A percentile compares a stretch with the other conserved stretches of the same genome.
Conservation (phyloP, 1,140 invertebrate genomes). For the Drosophila punjabiensis region DNA sequence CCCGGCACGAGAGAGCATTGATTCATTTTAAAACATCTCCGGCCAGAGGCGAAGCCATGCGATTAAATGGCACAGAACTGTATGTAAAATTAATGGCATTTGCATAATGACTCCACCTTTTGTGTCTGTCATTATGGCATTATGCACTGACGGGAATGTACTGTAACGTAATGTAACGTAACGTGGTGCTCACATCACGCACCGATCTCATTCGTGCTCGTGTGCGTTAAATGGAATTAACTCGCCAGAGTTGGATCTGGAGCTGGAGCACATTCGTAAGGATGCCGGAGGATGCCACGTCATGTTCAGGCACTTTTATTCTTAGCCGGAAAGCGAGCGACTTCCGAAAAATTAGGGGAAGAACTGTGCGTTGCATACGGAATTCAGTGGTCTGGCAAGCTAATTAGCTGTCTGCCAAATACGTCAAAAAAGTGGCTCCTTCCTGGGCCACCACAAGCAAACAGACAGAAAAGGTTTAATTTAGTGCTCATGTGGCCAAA, state of each 20-base stretch:
- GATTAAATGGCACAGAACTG: slow-evolving; percentile 20
- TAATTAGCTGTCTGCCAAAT: slow-evolving; percentile 41
- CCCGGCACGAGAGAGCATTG: slow-evolving; percentile 36
- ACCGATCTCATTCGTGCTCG: slow-evolving; percentile 23
- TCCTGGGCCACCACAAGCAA: slow-evolving; percentile 6
- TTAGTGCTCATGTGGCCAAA: slow-evolving; percentile 6
- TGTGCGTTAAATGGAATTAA: slow-evolving; percentile 34
- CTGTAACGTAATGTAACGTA: neutral
- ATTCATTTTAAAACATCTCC: slow-evolving; percentile 38
- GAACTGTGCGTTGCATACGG: slow-evolving; percentile 30
- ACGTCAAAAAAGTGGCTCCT: slow-evolving; percentile 8
- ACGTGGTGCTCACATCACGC: slow-evolving; percentile 15
- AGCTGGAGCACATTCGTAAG: neutral
- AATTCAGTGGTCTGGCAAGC: slow-evolving; percentile 30
- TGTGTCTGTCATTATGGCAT: slow-evolving; percentile 27
- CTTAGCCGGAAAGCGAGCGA: slow-evolving; percentile 23
- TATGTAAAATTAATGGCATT: slow-evolving; percentile 18
- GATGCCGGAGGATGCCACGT: slow-evolving; percentile 20
- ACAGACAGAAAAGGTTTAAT: slow-evolving; percentile 27
- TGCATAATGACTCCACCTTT: slow-evolving; percentile 23
- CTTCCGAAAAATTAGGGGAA: slow-evolving; percentile 29
- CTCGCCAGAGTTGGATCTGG: slow-evolving; percentile 4
- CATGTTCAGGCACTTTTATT: slow-evolving; percentile 33
- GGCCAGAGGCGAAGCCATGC: neutral
- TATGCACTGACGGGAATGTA: slow-evolving; percentile 5